Evolutionary conservation across 2,113 vertebrate genomes (phyloP).

Genomic region (Copsychus sechellarum): DNA sequence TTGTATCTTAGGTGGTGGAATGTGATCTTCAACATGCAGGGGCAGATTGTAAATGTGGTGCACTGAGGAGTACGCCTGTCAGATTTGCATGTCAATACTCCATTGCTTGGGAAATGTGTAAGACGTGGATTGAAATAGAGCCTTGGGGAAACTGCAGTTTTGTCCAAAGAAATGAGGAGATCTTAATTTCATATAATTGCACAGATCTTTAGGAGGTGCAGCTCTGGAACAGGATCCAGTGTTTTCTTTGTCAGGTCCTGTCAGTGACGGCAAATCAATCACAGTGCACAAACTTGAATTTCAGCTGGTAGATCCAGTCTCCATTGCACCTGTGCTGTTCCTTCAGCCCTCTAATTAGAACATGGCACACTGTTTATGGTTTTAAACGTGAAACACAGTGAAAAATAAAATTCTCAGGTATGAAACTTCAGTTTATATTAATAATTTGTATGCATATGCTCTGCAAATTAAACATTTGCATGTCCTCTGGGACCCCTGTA

Average conservation of each 20-base stretch:
- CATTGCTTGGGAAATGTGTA: slow-evolving; percentile 60
- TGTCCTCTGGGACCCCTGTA: neutral
- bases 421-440: neutral
- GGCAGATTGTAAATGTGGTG: neutral
- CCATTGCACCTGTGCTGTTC: neutral
- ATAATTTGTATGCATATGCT: neutral
- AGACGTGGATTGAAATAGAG: slow-evolving; percentile 35
- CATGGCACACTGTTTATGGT: neutral
- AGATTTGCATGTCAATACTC: slow-evolving; percentile 45
- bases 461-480: neutral
- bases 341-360: neutral
- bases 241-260: slow-evolving; percentile 39
- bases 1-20: neutral
- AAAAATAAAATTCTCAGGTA: neutral
- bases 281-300: slow-evolving; percentile 12
- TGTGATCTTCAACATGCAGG: neutral
- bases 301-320: slow-evolving; percentile 14
- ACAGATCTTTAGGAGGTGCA: slow-evolving; percentile 11
- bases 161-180: slow-evolving; percentile 24
- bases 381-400: neutral
- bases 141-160: slow-evolving; percentile 37
- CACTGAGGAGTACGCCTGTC: neutral
- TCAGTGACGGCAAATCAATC: neutral
- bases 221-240: neutral
- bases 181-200: slow-evolving; percentile 12